Conservation (phyloP, 2,113 vertebrate genomes). For the Nerophis ophidion region DNA sequence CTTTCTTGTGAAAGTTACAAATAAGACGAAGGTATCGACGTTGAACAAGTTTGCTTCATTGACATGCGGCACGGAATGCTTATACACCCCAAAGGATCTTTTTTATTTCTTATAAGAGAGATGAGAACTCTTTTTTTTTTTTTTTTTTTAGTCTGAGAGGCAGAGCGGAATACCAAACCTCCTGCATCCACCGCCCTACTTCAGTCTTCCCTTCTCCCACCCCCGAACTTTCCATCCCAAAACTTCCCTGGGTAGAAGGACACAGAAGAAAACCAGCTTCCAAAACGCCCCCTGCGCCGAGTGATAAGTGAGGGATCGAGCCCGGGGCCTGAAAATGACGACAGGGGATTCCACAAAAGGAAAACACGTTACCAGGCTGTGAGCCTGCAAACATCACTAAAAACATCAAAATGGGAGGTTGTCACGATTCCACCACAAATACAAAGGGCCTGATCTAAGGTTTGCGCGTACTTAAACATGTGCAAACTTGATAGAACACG, state of each 20-base stretch:
- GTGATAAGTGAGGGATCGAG: slow-evolving; percentile 2
- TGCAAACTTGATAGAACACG: too few relatives aligned
- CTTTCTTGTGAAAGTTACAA: too few relatives aligned
- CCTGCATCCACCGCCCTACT: slow-evolving; percentile 14
- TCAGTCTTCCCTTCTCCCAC: background rate
- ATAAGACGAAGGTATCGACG: too few relatives aligned
- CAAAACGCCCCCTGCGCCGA: background rate
- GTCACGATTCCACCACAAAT: too few relatives aligned
- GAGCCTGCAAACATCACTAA: background rate
- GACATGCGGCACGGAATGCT: background rate
- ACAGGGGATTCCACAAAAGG: slow-evolving; percentile 4
- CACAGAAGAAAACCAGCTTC: slow-evolving; percentile 32
- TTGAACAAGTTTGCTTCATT: background rate
- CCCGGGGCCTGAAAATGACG: slow-evolving; percentile 8
- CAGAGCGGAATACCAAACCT: slow-evolving; percentile 56
- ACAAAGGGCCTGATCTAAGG: too few relatives aligned
- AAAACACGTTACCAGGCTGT: slow-evolving; percentile 4
- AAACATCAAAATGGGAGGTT: background rate
- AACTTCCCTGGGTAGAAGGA: slow-evolving; percentile 30
- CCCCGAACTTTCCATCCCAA: slow-evolving; percentile 33
- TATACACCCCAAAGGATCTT: slow-evolving; percentile 4
- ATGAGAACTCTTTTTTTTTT: slow-evolving; percentile 12
- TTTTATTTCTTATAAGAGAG: slow-evolving; percentile 6
- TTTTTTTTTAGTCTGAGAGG: slow-evolving; percentile 37
- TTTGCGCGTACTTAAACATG: too few relatives aligned